Evolutionary conservation across 2,113 vertebrate genomes (phyloP).

Genomic region (Mugil cephalus): DNA sequence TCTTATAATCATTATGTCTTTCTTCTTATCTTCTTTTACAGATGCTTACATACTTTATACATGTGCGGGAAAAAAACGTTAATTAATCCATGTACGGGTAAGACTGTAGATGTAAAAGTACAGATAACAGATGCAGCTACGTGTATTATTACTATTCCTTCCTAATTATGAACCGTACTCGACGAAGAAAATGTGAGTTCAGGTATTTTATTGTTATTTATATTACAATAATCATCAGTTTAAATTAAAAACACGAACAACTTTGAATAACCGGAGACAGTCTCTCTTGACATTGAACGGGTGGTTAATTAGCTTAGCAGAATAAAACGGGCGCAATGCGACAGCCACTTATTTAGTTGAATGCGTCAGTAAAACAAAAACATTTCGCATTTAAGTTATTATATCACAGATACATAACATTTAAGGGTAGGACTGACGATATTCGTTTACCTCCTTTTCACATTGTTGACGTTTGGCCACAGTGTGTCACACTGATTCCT

Average conservation of each 20-base stretch:
- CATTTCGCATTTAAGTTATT: neutral
- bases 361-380: neutral
- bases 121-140: too few species aligned
- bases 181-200: too few species aligned
- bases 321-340: neutral
- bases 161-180: too few species aligned
- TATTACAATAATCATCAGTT: neutral
- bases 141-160: too few species aligned
- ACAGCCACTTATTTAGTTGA: neutral
- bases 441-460: constrained; percentile 50
- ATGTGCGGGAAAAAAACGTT: too few species aligned
- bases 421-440: neutral
- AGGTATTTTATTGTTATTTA: too few species aligned
- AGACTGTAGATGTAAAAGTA: too few species aligned
- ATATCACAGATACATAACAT: accelerated
- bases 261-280: neutral
- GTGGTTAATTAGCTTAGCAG: neutral
- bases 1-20: too few species aligned
- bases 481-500: constrained; percentile 61
- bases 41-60: too few species aligned
- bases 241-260: neutral
- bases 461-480: neutral
- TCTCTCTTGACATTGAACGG: constrained; percentile 49
- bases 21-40: too few species aligned
- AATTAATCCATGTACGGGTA: too few species aligned